These are phyloP conservation scores for Egretta garzetta DNA, from an alignment of 2,113 vertebrate species.

Conservation along the genomic window DNA sequence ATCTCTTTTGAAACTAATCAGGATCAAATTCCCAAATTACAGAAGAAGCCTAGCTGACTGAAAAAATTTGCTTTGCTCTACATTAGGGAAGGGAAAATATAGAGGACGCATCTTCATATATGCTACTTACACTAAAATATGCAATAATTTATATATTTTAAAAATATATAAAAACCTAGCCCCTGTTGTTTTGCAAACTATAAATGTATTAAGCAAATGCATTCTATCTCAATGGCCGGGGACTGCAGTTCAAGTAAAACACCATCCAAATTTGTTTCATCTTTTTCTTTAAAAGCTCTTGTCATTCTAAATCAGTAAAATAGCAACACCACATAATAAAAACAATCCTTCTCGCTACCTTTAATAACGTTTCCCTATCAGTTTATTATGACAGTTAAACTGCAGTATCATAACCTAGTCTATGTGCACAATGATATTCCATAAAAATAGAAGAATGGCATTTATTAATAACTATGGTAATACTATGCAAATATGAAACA, in stretches of 20 bases:
- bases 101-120: background rate
- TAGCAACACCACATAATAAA: background rate
- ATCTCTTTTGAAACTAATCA: background rate
- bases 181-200: background rate
- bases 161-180: background rate
- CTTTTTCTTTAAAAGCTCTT: background rate
- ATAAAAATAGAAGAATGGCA: background rate
- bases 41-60: background rate
- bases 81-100: background rate
- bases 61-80: background rate
- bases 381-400: background rate
- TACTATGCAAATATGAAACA: background rate
- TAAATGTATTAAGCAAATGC: background rate
- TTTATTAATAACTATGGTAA: constrained; percentile 16
- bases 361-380: background rate
- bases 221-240: background rate
- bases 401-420: background rate
- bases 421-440: background rate
- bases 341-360: background rate
- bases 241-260: background rate
- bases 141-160: background rate
- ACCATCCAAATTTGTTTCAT: background rate
- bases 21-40: background rate
- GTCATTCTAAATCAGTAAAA: background rate
- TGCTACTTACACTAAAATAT: background rate